Base-by-base conservation (phyloP, 2,797 vertebrate species). In the Cottoperca gobio region DNA sequence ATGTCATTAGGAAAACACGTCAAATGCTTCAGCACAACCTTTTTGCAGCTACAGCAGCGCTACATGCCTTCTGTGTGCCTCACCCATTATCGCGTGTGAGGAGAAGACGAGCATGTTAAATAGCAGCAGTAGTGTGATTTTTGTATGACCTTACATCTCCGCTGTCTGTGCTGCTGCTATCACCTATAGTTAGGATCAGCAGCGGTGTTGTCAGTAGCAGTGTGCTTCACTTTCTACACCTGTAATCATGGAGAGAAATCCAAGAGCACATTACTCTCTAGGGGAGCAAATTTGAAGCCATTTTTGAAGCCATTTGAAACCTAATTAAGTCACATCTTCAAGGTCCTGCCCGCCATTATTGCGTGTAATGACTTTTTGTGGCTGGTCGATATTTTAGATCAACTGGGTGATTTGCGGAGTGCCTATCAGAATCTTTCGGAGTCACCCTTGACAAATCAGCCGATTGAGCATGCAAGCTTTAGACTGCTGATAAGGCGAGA, bases 331-430 rank as follows among this genome's bases (percentile, higher is more conserved):
- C 93, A 93, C 94, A 94, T 93, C 92, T 93, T 93, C 91, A 93
- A 95, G 95, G 94, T 94, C 92, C 88, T 85, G 87, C 87, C 93
- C 89, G 85, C 92, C 93, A 95, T 96, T 95, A 95, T 95, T 92
- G 92, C 91, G 89, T 91, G 91, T 95, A 96, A 95, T 95, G 95
- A 95, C 93, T 95, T 96, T 94, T 90, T 91, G 92, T 89, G 86
- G 90, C 85, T 76, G 91, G 91, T 95, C 94, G 91, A 95, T 95
- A 95, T 94, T 95, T 95, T 94, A 95, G 95, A 95, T 95, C 94
- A 95, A 94, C 94, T 93, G 91, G 92, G 91, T 95, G 94, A 95
- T 96, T 95, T 94, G 92, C 86, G 50, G 83, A 93, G 89, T 94
- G 94, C 92, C 94, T 91, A 94, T 95, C 92, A 93, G 93, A 95